Percentiles rank a stretch among this genome's conserved stretches.
These are phyloP conservation scores for Podiceps cristatus DNA, from an alignment of 2,113 vertebrate genomes.

Conservation along the genomic window DNA sequence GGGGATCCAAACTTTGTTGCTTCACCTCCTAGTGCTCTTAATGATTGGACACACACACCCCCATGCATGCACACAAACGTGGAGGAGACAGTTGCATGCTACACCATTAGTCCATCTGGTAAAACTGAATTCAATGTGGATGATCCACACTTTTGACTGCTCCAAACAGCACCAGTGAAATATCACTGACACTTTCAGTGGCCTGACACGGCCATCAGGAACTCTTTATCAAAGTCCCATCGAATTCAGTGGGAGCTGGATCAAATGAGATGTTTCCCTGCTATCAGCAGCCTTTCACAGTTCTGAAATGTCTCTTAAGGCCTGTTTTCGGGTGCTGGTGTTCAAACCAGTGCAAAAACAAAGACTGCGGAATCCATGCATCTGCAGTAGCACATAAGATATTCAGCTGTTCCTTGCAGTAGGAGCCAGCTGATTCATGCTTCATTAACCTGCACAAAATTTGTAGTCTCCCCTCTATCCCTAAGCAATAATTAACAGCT, in stretches of 20 bases:
- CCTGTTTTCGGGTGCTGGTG: neutral
- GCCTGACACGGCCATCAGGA: fast-evolving
- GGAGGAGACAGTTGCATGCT: neutral
- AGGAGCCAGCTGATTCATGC: constrained; percentile 41
- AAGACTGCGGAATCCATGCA: neutral
- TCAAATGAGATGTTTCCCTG: neutral
- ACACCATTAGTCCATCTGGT: neutral
- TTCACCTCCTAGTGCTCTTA: neutral
- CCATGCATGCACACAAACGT: fast-evolving
- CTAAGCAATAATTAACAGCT: constrained; percentile 66
- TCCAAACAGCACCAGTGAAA: neutral
- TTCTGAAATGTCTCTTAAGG: neutral
- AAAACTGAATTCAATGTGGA: neutral
- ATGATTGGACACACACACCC: neutral
- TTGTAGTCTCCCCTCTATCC: constrained; percentile 41
- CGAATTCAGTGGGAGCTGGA: neutral
- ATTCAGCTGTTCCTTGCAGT: constrained; percentile 2
- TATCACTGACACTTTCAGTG: neutral
- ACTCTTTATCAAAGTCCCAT: neutral
- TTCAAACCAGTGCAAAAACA: neutral
- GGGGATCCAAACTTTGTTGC: neutral
- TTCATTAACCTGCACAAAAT: constrained; percentile 57
- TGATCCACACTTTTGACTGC: neutral
- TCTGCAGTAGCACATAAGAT: neutral
- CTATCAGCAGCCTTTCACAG: neutral